Base-by-base conservation (phyloP, 2,797 vertebrate genomes). In the Chelon auratus region DNA sequence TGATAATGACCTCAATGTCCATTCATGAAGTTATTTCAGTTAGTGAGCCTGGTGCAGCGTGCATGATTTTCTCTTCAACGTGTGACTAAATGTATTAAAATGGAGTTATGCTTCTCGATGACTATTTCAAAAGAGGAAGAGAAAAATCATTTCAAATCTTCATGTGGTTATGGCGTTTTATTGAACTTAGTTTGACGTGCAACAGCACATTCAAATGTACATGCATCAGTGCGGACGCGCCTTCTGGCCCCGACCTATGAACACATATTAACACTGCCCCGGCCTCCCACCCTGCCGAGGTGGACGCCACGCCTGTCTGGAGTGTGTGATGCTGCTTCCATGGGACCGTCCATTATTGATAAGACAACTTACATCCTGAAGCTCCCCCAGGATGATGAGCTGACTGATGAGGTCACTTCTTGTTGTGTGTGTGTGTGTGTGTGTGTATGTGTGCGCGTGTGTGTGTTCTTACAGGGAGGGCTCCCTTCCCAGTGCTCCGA, bases 261-360 rank as follows among this genome's bases (percentile, higher is more conserved):
- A 56, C 37, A 47, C 59, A 51, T 8, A 37, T 15, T 36, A 24
- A 48, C 53, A 18, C 9, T 11, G 9, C 26, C 39, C 33, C 3
- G 17, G 10, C 43, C 36, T 1, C 1, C 0, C 1, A 52, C 3
- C 45, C 33, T 12, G 14, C 51, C 52, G 42, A 65, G 45, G 17
- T 33, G 80, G 75, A 62, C 58, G 55, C 61, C 67, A 79, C 33
- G 37, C 70, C 73, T 59, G 78, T 88, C 79, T 85, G 69, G 14
- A 43, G 24, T 51, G 15, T 71, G 70, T 73, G 71, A 72, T 74
- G 43, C 71, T 70, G 33, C 53, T 9, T 80, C 62, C 47, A 51
- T 82, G 73, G 66, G 68, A 66, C 67, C 0, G 12, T 89, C 77
- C 70, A 85, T 90, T 84, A 92, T 88, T 92, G 62, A 90, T 77